Percentiles rank a stretch among this genome's conserved stretches.
These are phyloP conservation scores for Oscheius sp. DNA, from an alignment of 2,888 invertebrate species.

Conservation along the genomic window DNA sequence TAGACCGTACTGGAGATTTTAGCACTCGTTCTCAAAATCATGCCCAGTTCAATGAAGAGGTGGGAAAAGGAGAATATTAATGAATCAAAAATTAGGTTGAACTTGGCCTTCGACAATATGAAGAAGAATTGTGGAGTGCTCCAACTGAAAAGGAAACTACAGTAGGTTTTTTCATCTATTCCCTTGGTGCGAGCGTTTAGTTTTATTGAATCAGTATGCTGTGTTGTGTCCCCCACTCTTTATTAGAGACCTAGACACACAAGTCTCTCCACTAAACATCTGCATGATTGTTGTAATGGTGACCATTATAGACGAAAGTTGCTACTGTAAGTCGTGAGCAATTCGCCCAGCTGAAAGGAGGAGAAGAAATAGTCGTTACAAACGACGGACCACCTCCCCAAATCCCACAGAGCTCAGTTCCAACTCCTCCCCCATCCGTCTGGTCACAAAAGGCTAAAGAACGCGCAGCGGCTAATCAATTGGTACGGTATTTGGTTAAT, in stretches of 20 bases:
- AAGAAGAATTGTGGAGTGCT: slow-evolving; percentile 86
- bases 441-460: slow-evolving; percentile 69
- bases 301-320: slow-evolving; percentile 48
- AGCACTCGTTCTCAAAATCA: slow-evolving; percentile 88
- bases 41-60: slow-evolving; percentile 90
- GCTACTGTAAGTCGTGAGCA: slow-evolving; percentile 56
- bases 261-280: slow-evolving; percentile 10
- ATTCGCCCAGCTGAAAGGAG: slow-evolving; percentile 52
- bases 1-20: slow-evolving; percentile 84
- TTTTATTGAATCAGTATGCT: slow-evolving; percentile 18
- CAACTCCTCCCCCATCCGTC: slow-evolving; percentile 54
- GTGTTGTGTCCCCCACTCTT: slow-evolving; percentile 15
- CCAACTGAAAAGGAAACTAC: slow-evolving; percentile 46
- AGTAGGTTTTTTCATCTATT: slow-evolving; percentile 32
- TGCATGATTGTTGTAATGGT: slow-evolving; percentile 28
- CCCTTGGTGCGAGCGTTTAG: background rate
- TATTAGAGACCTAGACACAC: slow-evolving; percentile 5
- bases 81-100: slow-evolving; percentile 88
- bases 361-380: slow-evolving; percentile 7
- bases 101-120: slow-evolving; percentile 93
- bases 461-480: slow-evolving; percentile 56
- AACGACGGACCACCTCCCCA: slow-evolving; percentile 41
- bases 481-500: slow-evolving; percentile 32
- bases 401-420: slow-evolving; percentile 42
- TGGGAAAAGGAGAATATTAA: slow-evolving; percentile 93